Percentiles rank a stretch among this genome's conserved stretches.
Conservation (phyloP, 2,113 vertebrate genomes). For the Aegotheles bennettii region DNA sequence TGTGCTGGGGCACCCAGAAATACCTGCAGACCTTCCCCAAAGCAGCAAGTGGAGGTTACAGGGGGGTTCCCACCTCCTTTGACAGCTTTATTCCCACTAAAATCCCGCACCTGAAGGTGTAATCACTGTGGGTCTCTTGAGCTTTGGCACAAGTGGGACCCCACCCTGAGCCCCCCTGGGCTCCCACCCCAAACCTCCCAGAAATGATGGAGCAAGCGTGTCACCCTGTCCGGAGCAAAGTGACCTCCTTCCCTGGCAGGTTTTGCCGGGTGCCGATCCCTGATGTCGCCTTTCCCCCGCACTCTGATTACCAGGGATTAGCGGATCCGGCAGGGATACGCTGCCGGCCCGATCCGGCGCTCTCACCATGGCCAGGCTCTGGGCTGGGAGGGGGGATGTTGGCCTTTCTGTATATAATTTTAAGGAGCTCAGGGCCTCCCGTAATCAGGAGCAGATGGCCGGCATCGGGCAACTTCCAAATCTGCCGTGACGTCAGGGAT, state of each 20-base stretch:
- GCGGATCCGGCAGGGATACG: background rate
- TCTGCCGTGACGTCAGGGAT: constrained; percentile 64
- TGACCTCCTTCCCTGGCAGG: accelerated
- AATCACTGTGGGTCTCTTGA: background rate
- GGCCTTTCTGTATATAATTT: constrained; percentile 1
- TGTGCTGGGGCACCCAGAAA: background rate
- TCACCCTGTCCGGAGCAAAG: background rate
- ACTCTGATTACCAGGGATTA: background rate
- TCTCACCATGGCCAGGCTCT: background rate
- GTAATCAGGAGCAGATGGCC: constrained; percentile 70
- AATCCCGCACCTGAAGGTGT: background rate
- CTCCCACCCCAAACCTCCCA: background rate
- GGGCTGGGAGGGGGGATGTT: background rate
- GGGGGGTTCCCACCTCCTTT: background rate
- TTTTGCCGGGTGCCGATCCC: background rate
- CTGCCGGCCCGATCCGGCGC: accelerated
- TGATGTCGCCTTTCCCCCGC: accelerated
- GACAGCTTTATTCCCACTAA: background rate
- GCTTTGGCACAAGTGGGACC: background rate
- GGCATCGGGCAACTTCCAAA: constrained; percentile 61
- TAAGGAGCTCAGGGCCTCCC: constrained; percentile 64
- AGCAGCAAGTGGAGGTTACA: background rate
- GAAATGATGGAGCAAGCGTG: accelerated
- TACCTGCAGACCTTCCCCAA: background rate
- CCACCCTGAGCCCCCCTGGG: accelerated